Evolutionary conservation across 2,888 invertebrate species (phyloP), one percentile per base, ranked within the genome.

Genomic region (Acrocera orbiculus): DNA sequence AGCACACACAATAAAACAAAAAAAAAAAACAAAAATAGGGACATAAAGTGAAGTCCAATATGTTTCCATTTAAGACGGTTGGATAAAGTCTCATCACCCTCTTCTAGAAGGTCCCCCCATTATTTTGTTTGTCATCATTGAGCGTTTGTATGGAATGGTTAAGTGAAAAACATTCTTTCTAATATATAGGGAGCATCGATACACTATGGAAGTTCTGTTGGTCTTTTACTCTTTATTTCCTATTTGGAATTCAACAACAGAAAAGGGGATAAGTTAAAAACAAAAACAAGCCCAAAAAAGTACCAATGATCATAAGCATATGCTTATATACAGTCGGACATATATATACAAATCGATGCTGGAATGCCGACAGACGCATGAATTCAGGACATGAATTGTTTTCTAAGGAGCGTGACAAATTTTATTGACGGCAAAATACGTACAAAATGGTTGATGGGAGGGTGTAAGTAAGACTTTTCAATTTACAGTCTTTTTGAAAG

Each of bases 1-100:
- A 40, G n/a, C n/a, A n/a, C n/a, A n/a, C n/a, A n/a, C n/a, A n/a
- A n/a, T n/a, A n/a, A n/a, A n/a, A n/a, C n/a, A n/a, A n/a, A n/a
- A n/a, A n/a, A n/a, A n/a, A n/a, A n/a, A n/a, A n/a, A n/a, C n/a
- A 39, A 40, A 40, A 40, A 37, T 37, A 36, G 36, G 37, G 35
- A 36, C 40, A 35, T 37, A 40, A 40, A 40, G 31, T 34, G 36
- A 37, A 34, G 35, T 30, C 37, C 37, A 40, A 40, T 40, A 40
- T 40, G 40, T 40, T 40, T 40, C 37, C 37, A 40, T 40, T 37
- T 34, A 40, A 40, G 37, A 34, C 28, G 14, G 29, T 19, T 24
- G 29, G 29, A n/a, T n/a, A 22, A 31, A 34, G 23, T 28, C 28
- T 20, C 34, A 15, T 23, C 15, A 28, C 23, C 28, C 28, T 15